Conservation (phyloP, 2,113 vertebrate genomes). For the Carollia perspicillata region DNA sequence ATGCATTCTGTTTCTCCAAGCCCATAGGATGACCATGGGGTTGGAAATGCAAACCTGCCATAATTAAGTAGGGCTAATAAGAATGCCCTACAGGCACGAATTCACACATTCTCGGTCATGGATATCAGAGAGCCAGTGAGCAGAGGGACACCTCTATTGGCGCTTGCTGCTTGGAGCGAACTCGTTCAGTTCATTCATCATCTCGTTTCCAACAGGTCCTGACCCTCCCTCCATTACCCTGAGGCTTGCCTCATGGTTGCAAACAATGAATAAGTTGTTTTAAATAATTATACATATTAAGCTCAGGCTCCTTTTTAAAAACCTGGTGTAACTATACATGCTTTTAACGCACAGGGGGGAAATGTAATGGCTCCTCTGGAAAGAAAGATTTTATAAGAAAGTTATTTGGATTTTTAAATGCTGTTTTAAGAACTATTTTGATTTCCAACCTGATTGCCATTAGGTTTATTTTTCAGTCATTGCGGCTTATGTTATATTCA, state of each 20-base stretch:
- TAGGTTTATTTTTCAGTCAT: not conserved
- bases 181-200: slow-evolving; percentile 27
- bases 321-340: not conserved
- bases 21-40: slow-evolving; percentile 14
- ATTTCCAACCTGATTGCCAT: not conserved
- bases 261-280: slow-evolving; percentile 30
- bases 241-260: not conserved
- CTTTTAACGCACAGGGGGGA: not conserved
- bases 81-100: not conserved
- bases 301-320: not conserved
- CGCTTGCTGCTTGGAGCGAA: not conserved
- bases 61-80: not conserved
- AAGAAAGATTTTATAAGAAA: slow-evolving; percentile 31
- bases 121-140: not conserved
- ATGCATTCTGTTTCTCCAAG: slow-evolving; percentile 30
- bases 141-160: not conserved
- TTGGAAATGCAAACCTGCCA: slow-evolving; percentile 27
- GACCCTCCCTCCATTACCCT: slow-evolving; percentile 2
- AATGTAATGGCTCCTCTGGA: not conserved
- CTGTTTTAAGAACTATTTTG: not conserved
- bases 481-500: not conserved
- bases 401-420: not conserved
- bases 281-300: slow-evolving; percentile 42
- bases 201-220: not conserved
- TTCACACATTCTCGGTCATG: not conserved